Percentiles rank a stretch among this genome's conserved stretches.
These are phyloP conservation scores for Drosophila triauraria DNA, from an alignment of 1,140 invertebrate genomes.

Conservation along the genomic window DNA sequence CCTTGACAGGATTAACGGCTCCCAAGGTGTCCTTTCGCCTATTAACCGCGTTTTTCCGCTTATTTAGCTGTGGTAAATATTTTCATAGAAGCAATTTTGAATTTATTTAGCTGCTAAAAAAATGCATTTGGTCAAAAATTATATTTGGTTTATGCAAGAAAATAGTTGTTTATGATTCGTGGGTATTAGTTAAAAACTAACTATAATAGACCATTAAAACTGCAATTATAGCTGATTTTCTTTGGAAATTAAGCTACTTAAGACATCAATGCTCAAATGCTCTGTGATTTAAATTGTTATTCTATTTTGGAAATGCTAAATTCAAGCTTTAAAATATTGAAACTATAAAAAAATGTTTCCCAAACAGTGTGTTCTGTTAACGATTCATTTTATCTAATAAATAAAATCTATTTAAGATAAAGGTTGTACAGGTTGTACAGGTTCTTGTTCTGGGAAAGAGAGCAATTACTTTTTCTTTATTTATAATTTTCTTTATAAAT, in stretches of 20 bases:
- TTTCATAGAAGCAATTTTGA: background rate
- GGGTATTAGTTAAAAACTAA: too few relatives aligned
- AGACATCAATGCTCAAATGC: too few relatives aligned
- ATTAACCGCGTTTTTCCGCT: constrained; percentile 1
- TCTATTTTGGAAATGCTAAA: background rate
- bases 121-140: background rate
- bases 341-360: background rate
- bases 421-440: too few relatives aligned
- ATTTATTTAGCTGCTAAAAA: background rate
- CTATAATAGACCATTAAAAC: too few relatives aligned
- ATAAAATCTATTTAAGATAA: background rate
- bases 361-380: background rate
- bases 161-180: background rate
- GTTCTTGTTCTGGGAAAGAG: too few relatives aligned
- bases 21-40: constrained; percentile 7
- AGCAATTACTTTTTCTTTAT: too few relatives aligned
- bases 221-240: too few relatives aligned
- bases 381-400: background rate
- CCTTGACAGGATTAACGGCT: constrained; percentile 47
- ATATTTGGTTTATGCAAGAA: background rate
- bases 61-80: background rate
- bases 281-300: background rate
- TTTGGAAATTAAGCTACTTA: too few relatives aligned
- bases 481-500: background rate
- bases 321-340: background rate